Evolutionary conservation across 2,888 invertebrate species (phyloP), one percentile per base, ranked within the genome.

Genomic region (Papilio elwesi): DNA sequence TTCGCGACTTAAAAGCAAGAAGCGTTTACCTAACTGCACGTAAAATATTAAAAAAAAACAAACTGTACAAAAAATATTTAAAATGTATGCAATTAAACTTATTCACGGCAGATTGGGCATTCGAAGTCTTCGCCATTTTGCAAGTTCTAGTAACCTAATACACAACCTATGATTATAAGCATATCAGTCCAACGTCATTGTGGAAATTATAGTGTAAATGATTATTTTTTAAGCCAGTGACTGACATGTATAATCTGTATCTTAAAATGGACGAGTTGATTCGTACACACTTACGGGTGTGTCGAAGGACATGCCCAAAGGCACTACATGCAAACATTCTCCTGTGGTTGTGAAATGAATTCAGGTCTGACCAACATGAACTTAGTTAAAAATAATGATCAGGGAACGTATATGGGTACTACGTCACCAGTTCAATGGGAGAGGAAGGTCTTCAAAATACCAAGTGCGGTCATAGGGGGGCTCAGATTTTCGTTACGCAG

Each of bases 221-320:
- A 59, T 38, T 59, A 57, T 13, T 36, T 6, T 59, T 38, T 59
- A 59, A n/a, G 13, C n/a, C 5, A 38, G 38, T n/a, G 13, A 12
- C 59, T 59, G 38, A 59, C 59, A 38, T 13, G 59, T 38, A n/a
- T 59, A 59, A 38, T 59, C 38, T 59, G 38, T 59, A 38, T 38
- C 38, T 59, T 59, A 51, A 51, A 7, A 51, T 59, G 38, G 36
- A n/a, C 36, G 7, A 38, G 59, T 1, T 4, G 16, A 53, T 10
- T 1, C 8, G 43, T 43, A 6, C 9, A 26, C 6, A 10, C 13
- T 26, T 59, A n/a, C 13, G 38, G 10, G 26, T 11, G 15, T 55
- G 59, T 59, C 9, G 59, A 59, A 59, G 59, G 59, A 38, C 59
- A 9, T 8, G 59, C 13, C n/a, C n/a, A n/a, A 8, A 36, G 59